phyloP scores from a whole-genome alignment of 2,113 vertebrate genomes.

The Ciconia stormi region DNA sequence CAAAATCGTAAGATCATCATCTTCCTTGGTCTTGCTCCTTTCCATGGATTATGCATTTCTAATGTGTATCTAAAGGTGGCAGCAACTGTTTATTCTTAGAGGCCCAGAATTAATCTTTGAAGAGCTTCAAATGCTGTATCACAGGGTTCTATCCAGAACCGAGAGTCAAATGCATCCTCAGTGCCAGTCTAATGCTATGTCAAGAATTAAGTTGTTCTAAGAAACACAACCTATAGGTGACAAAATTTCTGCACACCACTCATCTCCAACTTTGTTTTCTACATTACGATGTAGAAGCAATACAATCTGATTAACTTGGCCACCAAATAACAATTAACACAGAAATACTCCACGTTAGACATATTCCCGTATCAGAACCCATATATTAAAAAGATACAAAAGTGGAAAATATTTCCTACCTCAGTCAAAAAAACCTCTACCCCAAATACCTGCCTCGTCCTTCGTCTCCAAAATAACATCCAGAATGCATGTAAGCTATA shows the following conservation, averaged over 20 bases:
- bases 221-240: not conserved
- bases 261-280: not conserved
- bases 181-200: not conserved
- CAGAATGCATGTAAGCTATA: fast-evolving
- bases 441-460: not conserved
- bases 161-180: not conserved
- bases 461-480: not conserved
- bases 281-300: not conserved
- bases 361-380: not conserved
- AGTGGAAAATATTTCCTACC: not conserved
- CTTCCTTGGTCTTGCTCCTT: not conserved
- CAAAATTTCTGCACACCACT: not conserved
- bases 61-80: slow-evolving; percentile 10
- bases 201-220: not conserved
- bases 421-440: not conserved
- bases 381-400: not conserved
- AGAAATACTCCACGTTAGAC: not conserved
- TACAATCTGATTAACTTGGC: not conserved
- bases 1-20: not conserved
- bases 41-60: not conserved
- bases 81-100: not conserved
- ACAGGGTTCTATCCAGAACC: not conserved
- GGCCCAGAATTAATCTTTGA: not conserved
- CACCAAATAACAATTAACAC: not conserved
- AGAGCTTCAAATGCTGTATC: not conserved